Evolutionary conservation across 2,888 invertebrate genomes (phyloP).

Genomic region (Heliconius cydno): DNA sequence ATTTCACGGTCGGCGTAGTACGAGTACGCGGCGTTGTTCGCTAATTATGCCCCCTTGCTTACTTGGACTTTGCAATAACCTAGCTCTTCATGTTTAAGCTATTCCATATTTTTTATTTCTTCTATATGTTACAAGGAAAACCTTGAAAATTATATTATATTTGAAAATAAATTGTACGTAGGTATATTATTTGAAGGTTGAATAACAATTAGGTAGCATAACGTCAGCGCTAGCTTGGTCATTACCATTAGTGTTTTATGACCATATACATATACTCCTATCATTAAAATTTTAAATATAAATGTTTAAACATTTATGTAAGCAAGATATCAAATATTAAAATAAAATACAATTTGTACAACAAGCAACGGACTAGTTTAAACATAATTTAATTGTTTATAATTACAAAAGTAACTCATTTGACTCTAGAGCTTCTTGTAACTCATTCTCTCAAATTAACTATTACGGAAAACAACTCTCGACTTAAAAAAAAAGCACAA

Average conservation of each 20-base stretch:
- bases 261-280: neutral
- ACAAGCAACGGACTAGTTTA: constrained; percentile 14
- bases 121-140: constrained; percentile 14
- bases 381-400: constrained; percentile 39
- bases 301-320: neutral
- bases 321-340: neutral
- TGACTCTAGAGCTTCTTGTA: constrained; percentile 41
- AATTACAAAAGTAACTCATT: constrained; percentile 41
- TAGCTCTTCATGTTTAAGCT: constrained; percentile 22
- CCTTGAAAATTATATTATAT: constrained; percentile 20
- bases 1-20: constrained; percentile 67
- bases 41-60: constrained; percentile 58
- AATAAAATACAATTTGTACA: neutral
- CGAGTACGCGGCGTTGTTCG: constrained; percentile 50
- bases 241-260: constrained; percentile 15
- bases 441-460: constrained; percentile 46
- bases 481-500: constrained; percentile 51
- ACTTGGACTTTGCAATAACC: constrained; percentile 42
- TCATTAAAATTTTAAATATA: neutral
- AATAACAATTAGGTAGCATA: constrained; percentile 19
- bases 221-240: constrained; percentile 4
- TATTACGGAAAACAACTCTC: constrained; percentile 51
- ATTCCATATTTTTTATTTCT: constrained; percentile 13
- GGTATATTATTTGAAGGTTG: constrained; percentile 26
- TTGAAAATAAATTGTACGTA: constrained; percentile 24